Evolutionary conservation across 1,140 invertebrate species (phyloP).

Genomic region (Metaphire vulgaris): DNA sequence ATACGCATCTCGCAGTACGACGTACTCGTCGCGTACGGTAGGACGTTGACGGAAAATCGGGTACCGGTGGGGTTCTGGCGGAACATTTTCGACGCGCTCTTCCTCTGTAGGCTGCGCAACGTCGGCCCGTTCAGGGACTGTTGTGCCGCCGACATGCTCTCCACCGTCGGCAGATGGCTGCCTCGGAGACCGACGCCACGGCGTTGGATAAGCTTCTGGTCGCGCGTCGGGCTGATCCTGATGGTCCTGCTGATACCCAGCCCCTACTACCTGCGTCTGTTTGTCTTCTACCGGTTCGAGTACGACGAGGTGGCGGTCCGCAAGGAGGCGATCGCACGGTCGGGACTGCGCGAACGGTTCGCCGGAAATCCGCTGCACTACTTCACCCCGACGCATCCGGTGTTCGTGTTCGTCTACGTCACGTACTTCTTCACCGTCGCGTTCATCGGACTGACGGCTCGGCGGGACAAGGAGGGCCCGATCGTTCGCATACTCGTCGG

Average conservation of each 20-base stretch:
- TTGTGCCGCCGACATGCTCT: slow-evolving; percentile 24
- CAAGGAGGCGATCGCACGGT: slow-evolving; percentile 23
- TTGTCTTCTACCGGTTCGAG: slow-evolving; percentile 46
- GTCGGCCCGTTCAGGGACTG: slow-evolving; percentile 24
- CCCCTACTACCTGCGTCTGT: slow-evolving; percentile 43
- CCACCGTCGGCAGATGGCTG: too few species aligned
- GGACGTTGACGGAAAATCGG: slow-evolving; percentile 25
- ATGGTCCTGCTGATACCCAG: slow-evolving; percentile 40
- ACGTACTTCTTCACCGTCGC: slow-evolving; percentile 41
- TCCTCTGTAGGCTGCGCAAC: slow-evolving; percentile 20
- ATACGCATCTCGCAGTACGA: slow-evolving; percentile 26
- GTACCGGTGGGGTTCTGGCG: slow-evolving; percentile 23
- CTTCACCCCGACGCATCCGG: slow-evolving; percentile 40
- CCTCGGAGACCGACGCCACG: neutral
- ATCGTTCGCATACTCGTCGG: slow-evolving; percentile 6
- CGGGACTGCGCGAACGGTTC: slow-evolving; percentile 34
- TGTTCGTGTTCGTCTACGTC: slow-evolving; percentile 43
- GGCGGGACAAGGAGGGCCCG: neutral
- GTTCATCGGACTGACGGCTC: slow-evolving; percentile 35
- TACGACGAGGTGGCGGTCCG: slow-evolving; percentile 37
- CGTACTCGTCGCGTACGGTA: slow-evolving; percentile 26
- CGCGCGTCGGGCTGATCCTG: slow-evolving; percentile 35
- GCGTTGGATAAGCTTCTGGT: slow-evolving; percentile 26
- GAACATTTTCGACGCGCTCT: slow-evolving; percentile 9
- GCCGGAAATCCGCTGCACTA: slow-evolving; percentile 43